Percentiles rank a stretch among this genome's conserved stretches.
phyloP scores from a whole-genome alignment of 2,888 invertebrate genomes.

The Folsomia candida region DNA sequence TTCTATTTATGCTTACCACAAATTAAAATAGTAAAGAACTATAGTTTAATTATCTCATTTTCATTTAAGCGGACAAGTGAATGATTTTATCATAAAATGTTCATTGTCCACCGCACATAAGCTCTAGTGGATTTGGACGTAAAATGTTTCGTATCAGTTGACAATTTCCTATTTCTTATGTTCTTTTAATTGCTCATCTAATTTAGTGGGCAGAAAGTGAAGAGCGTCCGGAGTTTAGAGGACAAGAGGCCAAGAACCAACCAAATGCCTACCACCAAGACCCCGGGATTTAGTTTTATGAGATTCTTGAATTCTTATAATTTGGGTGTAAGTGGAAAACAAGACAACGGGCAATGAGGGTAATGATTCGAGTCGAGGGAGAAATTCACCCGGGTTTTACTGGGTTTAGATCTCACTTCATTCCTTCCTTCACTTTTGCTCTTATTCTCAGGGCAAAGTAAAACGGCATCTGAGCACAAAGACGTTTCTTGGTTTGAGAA shows the following conservation, averaged over 20 bases:
- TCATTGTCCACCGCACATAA: neutral
- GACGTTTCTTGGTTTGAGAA: constrained; percentile 18
- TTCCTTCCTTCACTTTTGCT: constrained; percentile 4
- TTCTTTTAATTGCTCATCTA: constrained; percentile 5
- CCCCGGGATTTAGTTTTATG: constrained; percentile 3
- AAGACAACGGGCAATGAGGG: neutral
- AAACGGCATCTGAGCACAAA: neutral
- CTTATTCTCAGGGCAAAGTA: neutral
- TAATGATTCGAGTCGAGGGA: constrained; percentile 14
- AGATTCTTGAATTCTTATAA: constrained; percentile 1
- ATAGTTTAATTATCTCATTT: too few species aligned
- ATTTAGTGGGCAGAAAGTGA: neutral
- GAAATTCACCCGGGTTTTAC: constrained; percentile 8
- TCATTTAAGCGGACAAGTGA: too few species aligned
- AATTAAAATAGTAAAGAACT: too few species aligned
- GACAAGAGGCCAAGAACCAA: neutral
- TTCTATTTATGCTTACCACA: too few species aligned
- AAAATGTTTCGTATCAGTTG: neutral
- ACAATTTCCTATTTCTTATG: neutral
- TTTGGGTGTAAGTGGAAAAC: neutral
- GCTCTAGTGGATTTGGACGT: neutral
- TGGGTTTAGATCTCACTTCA: constrained; percentile 8
- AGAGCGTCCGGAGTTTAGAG: neutral
- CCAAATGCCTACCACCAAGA: neutral
- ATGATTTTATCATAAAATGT: too few species aligned